These are phyloP conservation scores for Phocoena phocoena DNA, from an alignment of 2,113 vertebrate genomes.

Conservation along the genomic window DNA sequence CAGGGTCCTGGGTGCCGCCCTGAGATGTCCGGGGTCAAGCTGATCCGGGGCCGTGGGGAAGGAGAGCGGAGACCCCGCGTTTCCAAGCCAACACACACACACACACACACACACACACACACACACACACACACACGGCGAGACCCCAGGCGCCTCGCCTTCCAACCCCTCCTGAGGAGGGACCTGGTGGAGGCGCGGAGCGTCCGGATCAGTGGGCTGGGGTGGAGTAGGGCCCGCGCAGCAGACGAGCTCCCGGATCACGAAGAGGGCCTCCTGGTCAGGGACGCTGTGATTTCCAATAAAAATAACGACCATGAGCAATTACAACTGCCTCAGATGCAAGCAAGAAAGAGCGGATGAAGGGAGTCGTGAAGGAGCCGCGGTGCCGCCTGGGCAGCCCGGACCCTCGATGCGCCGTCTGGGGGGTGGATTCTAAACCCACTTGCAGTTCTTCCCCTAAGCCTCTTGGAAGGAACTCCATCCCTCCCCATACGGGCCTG, in stretches of 20 bases:
- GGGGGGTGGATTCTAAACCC: neutral
- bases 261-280: neutral
- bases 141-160: neutral
- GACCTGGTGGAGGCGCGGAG: rapidly evolving
- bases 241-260: rapidly evolving
- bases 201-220: neutral
- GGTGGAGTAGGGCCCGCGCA: too few species aligned
- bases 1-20: neutral
- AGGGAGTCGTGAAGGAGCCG: neutral
- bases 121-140: neutral
- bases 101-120: too few species aligned
- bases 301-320: neutral
- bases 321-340: neutral
- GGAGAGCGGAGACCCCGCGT: neutral
- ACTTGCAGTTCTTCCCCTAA: neutral
- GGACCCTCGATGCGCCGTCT: neutral
- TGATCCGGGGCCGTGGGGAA: neutral
- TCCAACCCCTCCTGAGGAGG: neutral
- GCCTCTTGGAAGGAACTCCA: neutral
- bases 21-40: neutral
- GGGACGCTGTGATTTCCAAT: too few species aligned
- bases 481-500: neutral
- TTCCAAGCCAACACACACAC: neutral
- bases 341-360: neutral
- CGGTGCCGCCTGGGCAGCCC: neutral